These are phyloP conservation scores for Drosophila sp. DNA, from an alignment of 1,140 invertebrate genomes.

Conservation along the genomic window DNA sequence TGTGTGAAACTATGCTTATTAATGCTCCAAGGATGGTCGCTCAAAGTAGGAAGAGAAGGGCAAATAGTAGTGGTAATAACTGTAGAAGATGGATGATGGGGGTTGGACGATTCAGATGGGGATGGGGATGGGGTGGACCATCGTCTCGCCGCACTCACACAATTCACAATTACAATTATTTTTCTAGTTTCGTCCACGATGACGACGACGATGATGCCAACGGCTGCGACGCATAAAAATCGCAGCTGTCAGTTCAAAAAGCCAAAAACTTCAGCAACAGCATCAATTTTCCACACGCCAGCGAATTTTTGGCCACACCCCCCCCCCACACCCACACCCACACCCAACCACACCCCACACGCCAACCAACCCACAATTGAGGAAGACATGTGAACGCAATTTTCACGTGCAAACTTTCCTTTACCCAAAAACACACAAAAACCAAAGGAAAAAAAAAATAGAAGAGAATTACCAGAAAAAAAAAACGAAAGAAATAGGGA, in stretches of 20 bases:
- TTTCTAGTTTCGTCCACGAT: conserved; percentile 48
- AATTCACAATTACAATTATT: conserved; percentile 78
- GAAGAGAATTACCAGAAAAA: conserved; percentile 15
- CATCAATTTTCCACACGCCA: conserved; percentile 76
- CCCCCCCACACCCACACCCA: conserved; percentile 7
- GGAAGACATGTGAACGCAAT: conserved; percentile 70
- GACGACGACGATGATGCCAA: conserved; percentile 16
- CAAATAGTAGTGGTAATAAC: conserved; percentile 1
- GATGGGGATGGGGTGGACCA: neutral
- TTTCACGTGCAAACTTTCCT: conserved; percentile 76
- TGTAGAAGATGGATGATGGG: conserved; percentile 4
- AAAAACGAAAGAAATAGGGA: conserved; percentile 27
- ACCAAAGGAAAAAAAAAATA: conserved; percentile 1
- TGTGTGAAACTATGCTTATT: conserved; percentile 27
- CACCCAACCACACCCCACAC: conserved; percentile 19
- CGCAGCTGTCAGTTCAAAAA: conserved; percentile 80
- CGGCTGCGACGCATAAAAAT: conserved; percentile 71
- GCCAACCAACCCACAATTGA: conserved; percentile 34
- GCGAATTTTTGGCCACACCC: conserved; percentile 44
- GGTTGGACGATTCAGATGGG: neutral
- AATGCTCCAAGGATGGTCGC: neutral
- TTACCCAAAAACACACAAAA: conserved; percentile 50
- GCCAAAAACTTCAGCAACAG: conserved; percentile 76
- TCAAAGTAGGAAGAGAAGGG: neutral
- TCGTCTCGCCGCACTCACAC: conserved; percentile 30